Percentiles rank a stretch among this genome's conserved stretches.
Evolutionary conservation across 2,797 vertebrate genomes (phyloP).

Genomic region (Molossus molossus): DNA sequence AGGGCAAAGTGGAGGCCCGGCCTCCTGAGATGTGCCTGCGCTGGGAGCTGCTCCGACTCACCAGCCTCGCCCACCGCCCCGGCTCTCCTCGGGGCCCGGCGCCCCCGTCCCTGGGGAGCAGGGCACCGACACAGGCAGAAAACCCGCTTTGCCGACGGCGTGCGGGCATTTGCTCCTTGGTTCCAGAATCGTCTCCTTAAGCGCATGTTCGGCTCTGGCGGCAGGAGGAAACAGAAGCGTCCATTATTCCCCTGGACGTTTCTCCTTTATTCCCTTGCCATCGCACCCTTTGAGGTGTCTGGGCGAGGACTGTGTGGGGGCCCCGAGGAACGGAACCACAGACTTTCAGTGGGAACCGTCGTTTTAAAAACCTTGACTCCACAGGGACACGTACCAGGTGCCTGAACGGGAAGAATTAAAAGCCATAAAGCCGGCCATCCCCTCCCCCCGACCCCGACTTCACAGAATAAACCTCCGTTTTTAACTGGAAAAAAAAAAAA

Average conservation of each 20-base stretch:
- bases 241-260: not conserved
- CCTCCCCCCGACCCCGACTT: too few species aligned
- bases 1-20: not conserved
- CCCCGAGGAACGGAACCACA: not conserved
- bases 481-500: not conserved
- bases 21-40: not conserved
- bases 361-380: not conserved
- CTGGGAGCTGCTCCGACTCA: not conserved
- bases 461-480: not conserved
- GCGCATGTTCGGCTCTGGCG: too few species aligned
- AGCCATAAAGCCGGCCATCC: accelerated
- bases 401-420: not conserved
- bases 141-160: accelerated
- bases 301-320: not conserved
- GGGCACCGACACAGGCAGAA: accelerated
- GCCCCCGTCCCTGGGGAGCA: accelerated
- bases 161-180: not conserved
- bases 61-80: accelerated
- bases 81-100: accelerated
- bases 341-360: not conserved
- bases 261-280: not conserved
- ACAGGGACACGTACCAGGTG: accelerated
- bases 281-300: not conserved
- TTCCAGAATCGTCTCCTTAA: not conserved
- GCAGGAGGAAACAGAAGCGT: too few species aligned